phyloP scores from a whole-genome alignment of 2,797 vertebrate species.

The Enteromius radiatus region DNA sequence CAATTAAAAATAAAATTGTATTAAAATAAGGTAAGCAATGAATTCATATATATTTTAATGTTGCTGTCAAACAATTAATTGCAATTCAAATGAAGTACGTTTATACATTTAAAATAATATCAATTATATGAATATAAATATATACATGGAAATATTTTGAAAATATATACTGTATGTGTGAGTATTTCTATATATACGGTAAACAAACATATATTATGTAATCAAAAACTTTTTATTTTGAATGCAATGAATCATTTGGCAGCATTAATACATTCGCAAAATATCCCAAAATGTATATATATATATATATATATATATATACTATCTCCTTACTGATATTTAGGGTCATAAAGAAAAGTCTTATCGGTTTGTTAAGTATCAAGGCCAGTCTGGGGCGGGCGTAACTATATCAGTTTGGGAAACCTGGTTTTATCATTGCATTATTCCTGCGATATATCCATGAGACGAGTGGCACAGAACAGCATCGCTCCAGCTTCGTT shows the following conservation, averaged over 20 bases:
- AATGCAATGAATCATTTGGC: too few species aligned
- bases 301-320: background rate
- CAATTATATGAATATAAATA: too few species aligned
- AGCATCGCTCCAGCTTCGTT: background rate
- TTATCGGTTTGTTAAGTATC: background rate
- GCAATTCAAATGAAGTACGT: too few species aligned
- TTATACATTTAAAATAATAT: too few species aligned
- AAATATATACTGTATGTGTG: too few species aligned
- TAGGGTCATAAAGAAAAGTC: background rate
- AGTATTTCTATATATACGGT: too few species aligned
- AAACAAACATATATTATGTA: too few species aligned
- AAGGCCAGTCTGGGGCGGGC: background rate
- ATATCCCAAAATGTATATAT: background rate
- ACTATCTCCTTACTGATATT: background rate
- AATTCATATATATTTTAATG: too few species aligned
- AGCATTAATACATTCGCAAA: too few species aligned
- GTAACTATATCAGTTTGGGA: background rate
- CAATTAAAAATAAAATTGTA: background rate
- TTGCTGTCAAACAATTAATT: too few species aligned
- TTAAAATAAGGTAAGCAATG: background rate
- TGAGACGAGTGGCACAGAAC: background rate
- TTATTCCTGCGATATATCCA: background rate
- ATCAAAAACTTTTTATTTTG: too few species aligned
- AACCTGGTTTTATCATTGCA: background rate
- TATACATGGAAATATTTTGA: too few species aligned